phyloP scores from a whole-genome alignment of 2,797 vertebrate species.

The Echiichthys vipera region DNA sequence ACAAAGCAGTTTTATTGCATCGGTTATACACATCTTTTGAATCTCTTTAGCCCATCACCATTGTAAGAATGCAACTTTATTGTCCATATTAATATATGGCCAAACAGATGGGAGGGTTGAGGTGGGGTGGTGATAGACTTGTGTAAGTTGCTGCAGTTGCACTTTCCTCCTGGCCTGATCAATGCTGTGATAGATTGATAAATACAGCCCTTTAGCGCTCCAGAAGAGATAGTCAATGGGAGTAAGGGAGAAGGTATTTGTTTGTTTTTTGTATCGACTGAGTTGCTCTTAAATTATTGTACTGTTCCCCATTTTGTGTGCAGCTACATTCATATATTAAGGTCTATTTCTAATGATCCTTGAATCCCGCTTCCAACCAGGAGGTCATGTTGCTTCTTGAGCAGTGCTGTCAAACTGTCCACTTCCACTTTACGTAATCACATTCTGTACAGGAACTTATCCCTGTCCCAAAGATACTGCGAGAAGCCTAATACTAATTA shows the following conservation, averaged over 20 bases:
- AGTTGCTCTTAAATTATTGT: neutral
- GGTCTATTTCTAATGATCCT: conserved; percentile 53
- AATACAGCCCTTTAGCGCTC: conserved; percentile 14
- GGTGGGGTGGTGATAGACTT: conserved; percentile 18
- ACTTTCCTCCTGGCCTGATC: conserved; percentile 18
- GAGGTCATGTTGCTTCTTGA: conserved; percentile 43
- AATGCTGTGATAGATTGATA: conserved; percentile 28
- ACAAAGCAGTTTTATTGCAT: conserved; percentile 5
- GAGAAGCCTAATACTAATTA: conserved; percentile 31
- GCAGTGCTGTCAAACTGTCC: conserved; percentile 49
- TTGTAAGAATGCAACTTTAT: conserved; percentile 36
- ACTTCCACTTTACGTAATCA: conserved; percentile 53
- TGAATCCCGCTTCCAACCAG: conserved; percentile 42
- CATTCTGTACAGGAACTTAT: conserved; percentile 38
- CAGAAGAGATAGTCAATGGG: neutral
- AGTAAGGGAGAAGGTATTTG: neutral
- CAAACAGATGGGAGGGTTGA: conserved; percentile 60
- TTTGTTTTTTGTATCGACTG: neutral
- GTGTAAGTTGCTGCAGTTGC: conserved; percentile 34
- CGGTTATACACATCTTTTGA: conserved; percentile 29
- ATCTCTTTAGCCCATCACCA: conserved; percentile 21
- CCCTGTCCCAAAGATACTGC: conserved; percentile 30
- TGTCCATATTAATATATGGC: conserved; percentile 38
- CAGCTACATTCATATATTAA: conserved; percentile 28
- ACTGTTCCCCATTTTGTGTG: neutral